Base-by-base conservation (phyloP, 2,113 vertebrate species). In the Thalassoma bifasciatum region DNA sequence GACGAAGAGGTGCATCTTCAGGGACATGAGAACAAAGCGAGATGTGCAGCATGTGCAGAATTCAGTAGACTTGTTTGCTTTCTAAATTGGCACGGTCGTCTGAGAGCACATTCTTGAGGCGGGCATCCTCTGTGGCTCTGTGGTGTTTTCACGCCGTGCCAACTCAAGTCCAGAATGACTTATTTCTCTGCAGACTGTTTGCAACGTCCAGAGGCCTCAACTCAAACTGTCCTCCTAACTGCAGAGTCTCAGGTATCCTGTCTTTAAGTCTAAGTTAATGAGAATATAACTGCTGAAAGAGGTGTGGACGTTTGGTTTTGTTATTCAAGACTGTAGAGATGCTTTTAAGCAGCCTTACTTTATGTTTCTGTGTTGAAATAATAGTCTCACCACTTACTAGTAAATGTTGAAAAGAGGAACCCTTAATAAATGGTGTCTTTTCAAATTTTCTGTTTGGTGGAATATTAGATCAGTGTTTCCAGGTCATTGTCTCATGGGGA, bases 21-120 rank as follows among this genome's bases (percentile, higher is more conserved):
- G 81, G 87, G 85, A 84, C 76, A 50, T 12, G 10, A 50, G 62
- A 67, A 79, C 65, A 63, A 37, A 58, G 72, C 24, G 3, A 50
- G 79, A 84, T 74, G 66, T 86, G 83, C 82, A 77, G 75, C 70
- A 44, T 72, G 61, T 34, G 53, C 82, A 77, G 50, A 70, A 65
- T 79, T 82, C 64, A 46, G 24, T 62, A 22, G 52, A 71, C 64
- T 86, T 90, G 85, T 88, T 86, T 88, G 83, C 79, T 72, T 63
- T 77, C 62, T 79, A 82, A 84, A 86, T 82, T 72, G 78, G 82
- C 75, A 58, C 75, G 34, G 24, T 78, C 54, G 65, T 67, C 72
- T 53, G 67, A 10, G 30, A 79, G 72, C 53, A 21, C 60, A 79
- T 78, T 80, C 77, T 89, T 63, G 65, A 70, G 79, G 61, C 64